These are phyloP conservation scores for Spodoptera exigua DNA, from an alignment of 2,888 invertebrate species.

Conservation along the genomic window DNA sequence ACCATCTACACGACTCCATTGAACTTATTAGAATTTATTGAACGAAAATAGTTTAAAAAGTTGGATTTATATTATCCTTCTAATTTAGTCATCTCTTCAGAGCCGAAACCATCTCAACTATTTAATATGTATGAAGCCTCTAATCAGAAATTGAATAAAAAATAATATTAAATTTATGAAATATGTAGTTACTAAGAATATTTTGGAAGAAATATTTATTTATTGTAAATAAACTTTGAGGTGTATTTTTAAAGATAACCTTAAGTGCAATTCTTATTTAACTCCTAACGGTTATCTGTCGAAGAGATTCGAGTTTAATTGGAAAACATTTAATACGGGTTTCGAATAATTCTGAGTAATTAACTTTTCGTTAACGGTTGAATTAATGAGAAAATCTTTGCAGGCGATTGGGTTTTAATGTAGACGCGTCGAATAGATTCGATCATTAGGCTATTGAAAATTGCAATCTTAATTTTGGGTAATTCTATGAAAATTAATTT, in stretches of 20 bases:
- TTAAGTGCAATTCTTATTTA: conserved; percentile 6
- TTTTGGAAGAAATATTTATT: conserved; percentile 13
- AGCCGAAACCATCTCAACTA: conserved; percentile 1
- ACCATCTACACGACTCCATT: not conserved
- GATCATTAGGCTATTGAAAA: not conserved
- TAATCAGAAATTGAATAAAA: conserved; percentile 22
- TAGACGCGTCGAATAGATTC: not conserved
- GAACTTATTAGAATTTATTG: not conserved
- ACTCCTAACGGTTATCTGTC: not conserved
- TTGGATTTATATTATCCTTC: not conserved
- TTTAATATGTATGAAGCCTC: conserved; percentile 20
- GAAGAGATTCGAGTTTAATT: conserved; percentile 15
- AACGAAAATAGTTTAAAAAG: not conserved
- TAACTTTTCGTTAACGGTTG: conserved; percentile 10
- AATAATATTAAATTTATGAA: conserved; percentile 22
- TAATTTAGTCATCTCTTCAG: not conserved
- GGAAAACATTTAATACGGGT: conserved; percentile 7
- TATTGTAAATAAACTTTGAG: conserved; percentile 6
- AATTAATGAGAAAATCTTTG: not conserved
- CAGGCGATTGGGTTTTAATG: not conserved
- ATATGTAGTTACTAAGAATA: too few relatives aligned
- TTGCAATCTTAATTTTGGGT: not conserved
- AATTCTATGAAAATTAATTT: too few relatives aligned
- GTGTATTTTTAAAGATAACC: conserved; percentile 9
- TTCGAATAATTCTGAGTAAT: conserved; percentile 18